A percentile compares a stretch with the other conserved stretches of the same genome.
Conservation (phyloP, 2,888 invertebrate genomes). For the Prosopocoilus inquinatus region DNA sequence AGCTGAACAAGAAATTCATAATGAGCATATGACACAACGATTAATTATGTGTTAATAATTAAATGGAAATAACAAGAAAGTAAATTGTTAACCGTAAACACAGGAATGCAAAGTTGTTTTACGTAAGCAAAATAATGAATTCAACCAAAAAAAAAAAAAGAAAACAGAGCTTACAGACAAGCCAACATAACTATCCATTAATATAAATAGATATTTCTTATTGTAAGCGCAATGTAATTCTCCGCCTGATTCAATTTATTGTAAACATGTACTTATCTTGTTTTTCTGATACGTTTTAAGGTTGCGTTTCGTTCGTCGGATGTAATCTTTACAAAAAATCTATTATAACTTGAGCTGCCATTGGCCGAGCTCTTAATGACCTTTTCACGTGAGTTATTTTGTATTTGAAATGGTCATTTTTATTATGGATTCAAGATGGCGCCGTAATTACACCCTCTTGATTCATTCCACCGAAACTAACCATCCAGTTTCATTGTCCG, state of each 20-base stretch:
- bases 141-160: too few species aligned
- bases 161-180: too few species aligned
- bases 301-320: not conserved
- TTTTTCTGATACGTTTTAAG: not conserved
- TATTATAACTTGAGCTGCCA: conserved; percentile 48
- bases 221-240: too few species aligned
- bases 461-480: conserved; percentile 20
- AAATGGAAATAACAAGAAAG: too few species aligned
- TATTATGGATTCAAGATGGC: conserved; percentile 52
- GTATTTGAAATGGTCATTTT: conserved; percentile 47
- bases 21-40: too few species aligned
- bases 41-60: too few species aligned
- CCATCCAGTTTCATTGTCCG: conserved; percentile 6
- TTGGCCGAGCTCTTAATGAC: conserved; percentile 51
- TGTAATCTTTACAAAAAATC: conserved; percentile 39
- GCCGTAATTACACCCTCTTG: conserved; percentile 38
- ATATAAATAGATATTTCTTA: too few species aligned
- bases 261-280: not conserved
- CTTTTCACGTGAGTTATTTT: conserved; percentile 50
- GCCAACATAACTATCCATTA: too few species aligned
- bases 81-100: too few species aligned
- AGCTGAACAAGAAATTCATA: too few species aligned
- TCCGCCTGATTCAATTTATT: not conserved
- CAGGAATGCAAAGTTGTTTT: too few species aligned
- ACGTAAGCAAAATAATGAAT: too few species aligned